A percentile compares a stretch with the other conserved stretches of the same genome.
Conservation (phyloP, 2,888 invertebrate species). For the Phalera bucephala region DNA sequence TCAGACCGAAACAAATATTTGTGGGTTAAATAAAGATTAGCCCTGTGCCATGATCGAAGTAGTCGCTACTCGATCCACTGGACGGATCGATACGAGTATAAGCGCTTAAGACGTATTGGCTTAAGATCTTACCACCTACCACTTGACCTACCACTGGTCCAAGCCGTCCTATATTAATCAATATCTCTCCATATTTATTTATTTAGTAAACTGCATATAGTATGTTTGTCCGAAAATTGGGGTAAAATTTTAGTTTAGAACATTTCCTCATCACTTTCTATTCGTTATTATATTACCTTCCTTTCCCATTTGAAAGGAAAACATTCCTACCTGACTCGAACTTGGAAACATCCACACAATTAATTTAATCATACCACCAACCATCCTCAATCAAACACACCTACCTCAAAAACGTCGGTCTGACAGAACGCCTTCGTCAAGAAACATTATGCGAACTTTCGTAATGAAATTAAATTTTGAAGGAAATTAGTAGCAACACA, state of each 20-base stretch:
- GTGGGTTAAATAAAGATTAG: no score
- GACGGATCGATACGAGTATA: no score
- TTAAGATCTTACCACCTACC: no score
- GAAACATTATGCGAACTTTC: constrained; percentile 19
- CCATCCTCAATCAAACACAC: constrained; percentile 23
- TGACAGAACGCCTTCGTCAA: constrained; percentile 23
- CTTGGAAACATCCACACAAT: constrained; percentile 13
- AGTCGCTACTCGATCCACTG: no score
- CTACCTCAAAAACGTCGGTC: constrained; percentile 20
- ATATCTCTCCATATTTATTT: no score
- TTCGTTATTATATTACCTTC: background rate
- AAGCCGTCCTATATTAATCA: no score
- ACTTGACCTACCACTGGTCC: no score
- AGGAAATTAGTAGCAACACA: background rate
- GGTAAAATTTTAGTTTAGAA: background rate
- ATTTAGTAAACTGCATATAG: no score
- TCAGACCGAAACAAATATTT: no score
- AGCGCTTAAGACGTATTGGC: no score
- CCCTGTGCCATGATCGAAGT: no score
- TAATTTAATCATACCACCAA: constrained; percentile 26
- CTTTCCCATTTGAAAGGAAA: constrained; percentile 1
- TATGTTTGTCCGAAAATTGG: no score
- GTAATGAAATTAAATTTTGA: constrained; percentile 28
- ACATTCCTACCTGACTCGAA: constrained; percentile 8
- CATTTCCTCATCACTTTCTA: background rate